A percentile compares a stretch with the other conserved stretches of the same genome.
Conservation (phyloP, 2,113 vertebrate genomes). For the Galbula dea region DNA sequence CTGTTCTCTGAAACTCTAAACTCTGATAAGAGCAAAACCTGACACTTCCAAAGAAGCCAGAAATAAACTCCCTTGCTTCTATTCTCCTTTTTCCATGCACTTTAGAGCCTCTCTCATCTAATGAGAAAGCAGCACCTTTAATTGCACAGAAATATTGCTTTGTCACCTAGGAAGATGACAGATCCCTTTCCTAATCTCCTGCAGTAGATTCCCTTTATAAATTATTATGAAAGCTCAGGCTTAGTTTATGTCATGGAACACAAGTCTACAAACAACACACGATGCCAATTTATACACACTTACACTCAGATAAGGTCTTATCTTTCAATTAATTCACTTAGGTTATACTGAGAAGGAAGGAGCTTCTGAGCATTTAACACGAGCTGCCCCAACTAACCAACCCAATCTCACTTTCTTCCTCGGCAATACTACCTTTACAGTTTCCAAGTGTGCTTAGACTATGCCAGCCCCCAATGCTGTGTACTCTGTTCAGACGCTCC, state of each 20-base stretch:
- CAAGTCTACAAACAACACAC: neutral
- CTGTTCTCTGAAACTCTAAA: conserved; percentile 32
- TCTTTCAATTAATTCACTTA: conserved; percentile 27
- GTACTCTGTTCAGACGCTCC: neutral
- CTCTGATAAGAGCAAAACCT: conserved; percentile 16
- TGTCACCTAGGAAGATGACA: neutral
- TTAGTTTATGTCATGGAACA: neutral
- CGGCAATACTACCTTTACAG: neutral
- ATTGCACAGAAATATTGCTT: neutral
- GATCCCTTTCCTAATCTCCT: neutral
- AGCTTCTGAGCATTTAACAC: neutral
- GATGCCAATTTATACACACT: neutral
- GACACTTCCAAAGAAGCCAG: conserved; percentile 3
- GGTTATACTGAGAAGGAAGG: conserved; percentile 17
- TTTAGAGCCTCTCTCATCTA: neutral
- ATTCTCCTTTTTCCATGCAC: neutral
- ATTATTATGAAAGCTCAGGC: neutral
- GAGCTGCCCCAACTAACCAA: neutral
- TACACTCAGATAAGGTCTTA: neutral
- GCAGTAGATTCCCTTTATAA: neutral
- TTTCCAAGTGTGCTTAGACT: neutral
- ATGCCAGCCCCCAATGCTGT: neutral
- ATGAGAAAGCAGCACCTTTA: neutral
- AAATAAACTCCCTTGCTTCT: neutral
- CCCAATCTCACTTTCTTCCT: neutral